Conservation (phyloP, 2,797 vertebrate genomes). For the Discoglossus pictus region DNA sequence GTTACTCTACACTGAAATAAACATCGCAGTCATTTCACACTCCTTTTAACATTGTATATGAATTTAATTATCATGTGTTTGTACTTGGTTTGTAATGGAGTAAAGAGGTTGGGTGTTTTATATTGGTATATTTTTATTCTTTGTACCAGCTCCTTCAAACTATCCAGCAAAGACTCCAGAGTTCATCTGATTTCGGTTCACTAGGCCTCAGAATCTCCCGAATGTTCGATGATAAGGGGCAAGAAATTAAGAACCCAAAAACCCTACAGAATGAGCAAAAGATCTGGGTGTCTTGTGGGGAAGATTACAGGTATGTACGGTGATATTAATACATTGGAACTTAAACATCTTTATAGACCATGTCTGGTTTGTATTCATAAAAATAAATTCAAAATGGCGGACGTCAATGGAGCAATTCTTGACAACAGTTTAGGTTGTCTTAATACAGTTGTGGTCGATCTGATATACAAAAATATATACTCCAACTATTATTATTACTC, state of each 20-base stretch:
- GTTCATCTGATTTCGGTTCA: conserved; percentile 37
- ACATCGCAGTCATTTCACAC: conserved; percentile 70
- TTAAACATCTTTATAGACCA: not conserved
- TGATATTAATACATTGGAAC: conserved; percentile 20
- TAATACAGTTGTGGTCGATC: too few species aligned
- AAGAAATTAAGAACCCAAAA: conserved; percentile 55
- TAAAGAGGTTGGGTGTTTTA: conserved; percentile 51
- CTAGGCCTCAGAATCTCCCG: conserved; percentile 52
- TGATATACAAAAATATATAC: too few species aligned
- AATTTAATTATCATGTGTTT: conserved; percentile 66
- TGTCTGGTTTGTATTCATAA: too few species aligned
- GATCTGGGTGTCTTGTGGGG: conserved; percentile 56
- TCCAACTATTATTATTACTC: too few species aligned
- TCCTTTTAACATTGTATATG: conserved; percentile 69
- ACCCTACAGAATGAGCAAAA: conserved; percentile 55
- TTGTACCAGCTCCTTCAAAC: conserved; percentile 53
- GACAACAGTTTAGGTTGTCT: too few species aligned
- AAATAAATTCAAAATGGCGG: too few species aligned
- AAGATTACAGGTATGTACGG: conserved; percentile 62
- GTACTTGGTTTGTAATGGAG: conserved; percentile 57
- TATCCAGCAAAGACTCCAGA: conserved; percentile 58
- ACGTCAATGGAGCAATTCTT: too few species aligned
- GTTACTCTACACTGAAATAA: conserved; percentile 67
- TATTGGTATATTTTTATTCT: conserved; percentile 22
- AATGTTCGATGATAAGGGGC: conserved; percentile 60